phyloP scores from a whole-genome alignment of 2,797 vertebrate species.

The Syncerus caffer region DNA sequence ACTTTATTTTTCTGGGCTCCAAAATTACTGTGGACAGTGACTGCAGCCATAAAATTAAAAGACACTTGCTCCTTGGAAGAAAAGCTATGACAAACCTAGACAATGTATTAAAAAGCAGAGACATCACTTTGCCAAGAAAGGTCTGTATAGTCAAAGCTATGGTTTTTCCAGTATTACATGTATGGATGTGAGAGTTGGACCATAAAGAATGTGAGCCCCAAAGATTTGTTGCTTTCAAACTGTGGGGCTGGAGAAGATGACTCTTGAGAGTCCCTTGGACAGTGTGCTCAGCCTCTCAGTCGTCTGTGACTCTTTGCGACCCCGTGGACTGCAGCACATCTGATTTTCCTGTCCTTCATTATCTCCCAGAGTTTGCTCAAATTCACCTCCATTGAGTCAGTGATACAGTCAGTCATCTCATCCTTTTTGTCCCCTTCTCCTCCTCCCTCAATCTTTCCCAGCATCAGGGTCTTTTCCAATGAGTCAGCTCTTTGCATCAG shows the following conservation, averaged over 20 bases:
- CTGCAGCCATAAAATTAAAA: neutral
- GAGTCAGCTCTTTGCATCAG: neutral
- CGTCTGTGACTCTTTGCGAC: fast-evolving
- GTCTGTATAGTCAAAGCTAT: neutral
- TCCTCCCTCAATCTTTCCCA: neutral
- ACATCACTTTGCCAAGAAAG: neutral
- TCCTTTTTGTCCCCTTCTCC: neutral
- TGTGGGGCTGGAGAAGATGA: neutral
- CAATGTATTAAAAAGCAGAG: neutral
- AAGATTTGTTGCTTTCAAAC: neutral
- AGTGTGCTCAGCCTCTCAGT: neutral
- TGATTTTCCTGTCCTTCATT: neutral
- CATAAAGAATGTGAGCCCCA: neutral
- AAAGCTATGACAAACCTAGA: neutral
- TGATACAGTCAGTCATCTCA: neutral
- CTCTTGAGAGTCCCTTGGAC: neutral
- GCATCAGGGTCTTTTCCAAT: neutral
- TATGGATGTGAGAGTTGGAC: neutral
- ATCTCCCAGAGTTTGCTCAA: neutral
- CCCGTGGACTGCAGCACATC: neutral
- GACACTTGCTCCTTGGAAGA: neutral
- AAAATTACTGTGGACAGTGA: neutral
- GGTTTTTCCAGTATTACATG: neutral
- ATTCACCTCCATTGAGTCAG: neutral
- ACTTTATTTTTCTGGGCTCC: neutral